Conservation (phyloP, 2,113 vertebrate species). For the Eleginops maclovinus region DNA sequence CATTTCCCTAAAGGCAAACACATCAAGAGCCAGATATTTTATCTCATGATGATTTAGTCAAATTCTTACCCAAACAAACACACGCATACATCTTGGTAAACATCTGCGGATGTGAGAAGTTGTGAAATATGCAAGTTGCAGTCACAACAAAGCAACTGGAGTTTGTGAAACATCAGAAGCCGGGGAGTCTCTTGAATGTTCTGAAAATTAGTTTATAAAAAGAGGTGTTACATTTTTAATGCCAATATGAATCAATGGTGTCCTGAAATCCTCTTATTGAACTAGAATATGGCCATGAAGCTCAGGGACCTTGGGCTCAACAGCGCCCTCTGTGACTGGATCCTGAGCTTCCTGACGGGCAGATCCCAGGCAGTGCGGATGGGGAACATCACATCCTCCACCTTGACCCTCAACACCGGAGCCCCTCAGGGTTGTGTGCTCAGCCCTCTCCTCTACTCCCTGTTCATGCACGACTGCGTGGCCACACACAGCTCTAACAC, state of each 20-base stretch:
- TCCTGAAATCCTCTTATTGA: constrained; percentile 10
- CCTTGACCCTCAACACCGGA: too few relatives aligned
- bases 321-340: too few relatives aligned
- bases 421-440: too few relatives aligned
- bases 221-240: constrained; percentile 45
- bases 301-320: too few relatives aligned
- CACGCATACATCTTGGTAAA: constrained; percentile 48
- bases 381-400: too few relatives aligned
- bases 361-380: too few relatives aligned
- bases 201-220: constrained; percentile 32
- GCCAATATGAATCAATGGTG: constrained; percentile 31
- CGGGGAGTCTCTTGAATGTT: constrained; percentile 20
- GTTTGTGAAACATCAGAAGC: constrained; percentile 45
- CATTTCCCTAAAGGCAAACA: constrained; percentile 46
- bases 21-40: constrained; percentile 43
- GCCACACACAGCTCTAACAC: too few relatives aligned
- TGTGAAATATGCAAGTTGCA: constrained; percentile 51
- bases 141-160: constrained; percentile 41
- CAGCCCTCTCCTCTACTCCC: too few relatives aligned
- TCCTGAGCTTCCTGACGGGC: too few relatives aligned
- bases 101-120: constrained; percentile 47
- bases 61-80: constrained; percentile 29
- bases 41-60: constrained; percentile 40
- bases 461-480: too few relatives aligned
- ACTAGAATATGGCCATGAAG: not conserved